Evolutionary conservation across 2,113 vertebrate genomes (phyloP).

Genomic region (Microtus richardsoni): DNA sequence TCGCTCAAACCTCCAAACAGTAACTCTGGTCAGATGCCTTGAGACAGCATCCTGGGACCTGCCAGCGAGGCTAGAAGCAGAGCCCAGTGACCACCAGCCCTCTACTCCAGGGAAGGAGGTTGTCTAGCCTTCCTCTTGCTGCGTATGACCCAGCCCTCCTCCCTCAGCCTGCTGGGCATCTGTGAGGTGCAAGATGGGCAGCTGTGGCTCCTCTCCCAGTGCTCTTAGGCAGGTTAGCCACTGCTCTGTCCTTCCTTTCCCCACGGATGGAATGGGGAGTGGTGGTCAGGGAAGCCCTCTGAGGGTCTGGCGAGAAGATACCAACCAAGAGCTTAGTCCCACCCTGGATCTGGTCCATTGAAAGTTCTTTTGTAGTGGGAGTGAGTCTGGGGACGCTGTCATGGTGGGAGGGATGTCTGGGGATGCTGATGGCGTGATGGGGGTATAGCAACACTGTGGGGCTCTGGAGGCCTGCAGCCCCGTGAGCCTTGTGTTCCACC

Average conservation of each 20-base stretch:
- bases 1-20: neutral
- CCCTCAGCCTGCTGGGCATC: neutral
- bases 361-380: neutral
- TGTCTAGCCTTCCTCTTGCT: neutral
- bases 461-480: neutral
- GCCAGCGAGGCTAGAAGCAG: neutral
- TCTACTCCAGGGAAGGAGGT: neutral
- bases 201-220: neutral
- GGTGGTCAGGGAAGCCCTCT: neutral
- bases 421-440: neutral
- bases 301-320: neutral
- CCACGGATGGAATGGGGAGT: neutral
- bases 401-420: neutral
- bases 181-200: neutral
- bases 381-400: neutral
- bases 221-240: neutral
- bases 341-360: neutral
- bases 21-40: neutral
- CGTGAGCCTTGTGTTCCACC: neutral
- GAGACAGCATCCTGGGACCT: neutral
- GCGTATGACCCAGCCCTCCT: neutral
- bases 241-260: neutral
- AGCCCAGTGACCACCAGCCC: neutral
- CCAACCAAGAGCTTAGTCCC: neutral
- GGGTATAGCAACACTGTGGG: neutral